phyloP scores from a whole-genome alignment of 2,888 invertebrate species.

The Drosophila melanosoma region DNA sequence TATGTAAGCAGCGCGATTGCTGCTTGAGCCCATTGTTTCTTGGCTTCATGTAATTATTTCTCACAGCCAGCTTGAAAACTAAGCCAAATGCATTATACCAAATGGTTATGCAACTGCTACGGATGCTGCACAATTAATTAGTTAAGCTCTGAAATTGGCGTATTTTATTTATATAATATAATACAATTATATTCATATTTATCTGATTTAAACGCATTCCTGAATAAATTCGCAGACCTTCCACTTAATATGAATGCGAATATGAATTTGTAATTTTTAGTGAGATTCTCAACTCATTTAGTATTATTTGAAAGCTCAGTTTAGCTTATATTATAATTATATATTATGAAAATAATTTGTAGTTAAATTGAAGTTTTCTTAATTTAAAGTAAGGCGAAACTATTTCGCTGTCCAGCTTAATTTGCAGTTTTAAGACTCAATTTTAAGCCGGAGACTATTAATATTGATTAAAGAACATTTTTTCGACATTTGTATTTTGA shows the following conservation, averaged over 20 bases:
- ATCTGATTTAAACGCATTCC: too few relatives aligned
- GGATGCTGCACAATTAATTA: slow-evolving; percentile 4
- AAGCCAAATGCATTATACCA: slow-evolving; percentile 60
- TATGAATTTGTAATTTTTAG: not conserved
- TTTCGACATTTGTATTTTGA: not conserved
- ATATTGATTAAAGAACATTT: not conserved
- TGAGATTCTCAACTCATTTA: not conserved
- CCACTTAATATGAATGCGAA: not conserved
- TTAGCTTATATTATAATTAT: too few relatives aligned
- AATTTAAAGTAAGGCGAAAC: not conserved
- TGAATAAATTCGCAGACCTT: not conserved
- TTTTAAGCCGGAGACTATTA: not conserved
- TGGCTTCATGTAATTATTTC: slow-evolving; percentile 70
- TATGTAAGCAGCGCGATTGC: slow-evolving; percentile 51
- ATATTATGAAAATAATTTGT: not conserved
- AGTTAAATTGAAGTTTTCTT: not conserved
- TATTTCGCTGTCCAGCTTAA: not conserved
- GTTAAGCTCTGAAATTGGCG: not conserved
- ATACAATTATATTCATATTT: too few relatives aligned
- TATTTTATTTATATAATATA: not conserved
- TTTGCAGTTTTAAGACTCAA: not conserved
- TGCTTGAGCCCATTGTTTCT: slow-evolving; percentile 40
- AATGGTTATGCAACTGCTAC: slow-evolving; percentile 34
- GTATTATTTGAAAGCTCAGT: not conserved
- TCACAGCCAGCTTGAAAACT: slow-evolving; percentile 63